Evolutionary conservation across 2,113 vertebrate genomes (phyloP), one percentile per base, ranked within the genome.

Genomic region (Carettochelys insculpta): DNA sequence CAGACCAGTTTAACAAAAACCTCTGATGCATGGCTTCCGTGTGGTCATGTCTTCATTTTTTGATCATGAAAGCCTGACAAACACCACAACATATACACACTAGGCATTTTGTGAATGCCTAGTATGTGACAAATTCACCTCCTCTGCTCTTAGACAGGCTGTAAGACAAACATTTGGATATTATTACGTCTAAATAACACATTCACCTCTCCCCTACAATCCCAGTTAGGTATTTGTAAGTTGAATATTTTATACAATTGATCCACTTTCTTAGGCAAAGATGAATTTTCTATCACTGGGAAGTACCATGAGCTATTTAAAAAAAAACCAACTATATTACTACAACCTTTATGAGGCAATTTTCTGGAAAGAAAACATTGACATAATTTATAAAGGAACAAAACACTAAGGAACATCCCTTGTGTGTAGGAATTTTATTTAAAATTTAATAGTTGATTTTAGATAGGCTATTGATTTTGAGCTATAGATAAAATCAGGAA

Each of bases 181-280:
- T 86, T 93, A 94, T 45, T 41, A 79, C 1, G 94, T 88, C 83
- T 93, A 94, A 96, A 96, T 93, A 96, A 89, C 71, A 88, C 76
- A 85, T 92, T 76, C 73, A 81, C 86, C 53, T 87, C 89, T 81
- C 88, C 84, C 88, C 93, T 85, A 94, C 76, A 92, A 92, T 94
- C 81, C 77, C 90, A 94, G 79, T 96, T 95, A 94, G 94, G 92
- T 92, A 95, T 93, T 92, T 76, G 92, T 85, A 95, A 97, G 89
- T 3, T 16, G 83, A 86, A 80, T 68, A 89, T 88, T 96, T 91
- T 89, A 48, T 80, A 95, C 91, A 91, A 95, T 80, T 92, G 95
- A 96, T 88, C 86, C 9, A 77, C 86, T 96, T 96, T 94, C n/a
- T 94, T 77, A 96, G 86, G 89, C 87, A 96, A 88, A 88, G 86